Evolutionary conservation across 2,797 vertebrate genomes (phyloP), one percentile per base, ranked within the genome.

Genomic region (Phalanger gymnotis): DNA sequence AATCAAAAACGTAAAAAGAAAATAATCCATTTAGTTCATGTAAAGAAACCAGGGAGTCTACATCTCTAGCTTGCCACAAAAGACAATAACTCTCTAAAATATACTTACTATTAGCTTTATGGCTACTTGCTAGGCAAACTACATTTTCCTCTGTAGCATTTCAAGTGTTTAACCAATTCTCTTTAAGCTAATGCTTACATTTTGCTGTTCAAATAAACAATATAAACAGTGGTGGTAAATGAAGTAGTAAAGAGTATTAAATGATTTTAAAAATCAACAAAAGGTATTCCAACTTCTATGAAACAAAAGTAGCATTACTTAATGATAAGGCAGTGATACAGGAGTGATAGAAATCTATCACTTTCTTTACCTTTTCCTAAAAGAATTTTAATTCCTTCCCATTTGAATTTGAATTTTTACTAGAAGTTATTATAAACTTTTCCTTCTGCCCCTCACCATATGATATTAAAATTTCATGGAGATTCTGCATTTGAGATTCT

Each of bases 401-500:
- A 94, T 28, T 95, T 89, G 52, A 81, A 31, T 92, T 94, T 92
- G 89, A 92, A 73, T 93, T 94, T 94, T 89, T 54, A 89, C 93
- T 2, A 95, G 47, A 92, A 95, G 96, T 90, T 55, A 81, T 73
- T 22, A 90, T 61, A 93, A 93, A 92, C 30, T 27, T 54, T 81
- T 81, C 66, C 66, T 81, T 81, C n/a, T 81, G 66, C 66, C n/a
- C 66, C 19, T 47, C 7, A 87, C 40, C 10, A 51, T 51, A 47
- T 28, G 40, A 1, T 87, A 87, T 87, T 87, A 87, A 25, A 87
- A 51, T 27, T 51, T 87, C 73, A 27, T 51, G 10, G 22, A 11
- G 40, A 87, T 87, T 47, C 22, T 87, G 30, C 3, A 61, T 61
- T 31, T 61, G 57, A 87, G 40, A 87, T 87, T 47, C 22, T 87